A percentile compares a stretch with the other conserved stretches of the same genome.
Evolutionary conservation across 2,113 vertebrate genomes (phyloP).

Genomic region (Parotia lawesii): DNA sequence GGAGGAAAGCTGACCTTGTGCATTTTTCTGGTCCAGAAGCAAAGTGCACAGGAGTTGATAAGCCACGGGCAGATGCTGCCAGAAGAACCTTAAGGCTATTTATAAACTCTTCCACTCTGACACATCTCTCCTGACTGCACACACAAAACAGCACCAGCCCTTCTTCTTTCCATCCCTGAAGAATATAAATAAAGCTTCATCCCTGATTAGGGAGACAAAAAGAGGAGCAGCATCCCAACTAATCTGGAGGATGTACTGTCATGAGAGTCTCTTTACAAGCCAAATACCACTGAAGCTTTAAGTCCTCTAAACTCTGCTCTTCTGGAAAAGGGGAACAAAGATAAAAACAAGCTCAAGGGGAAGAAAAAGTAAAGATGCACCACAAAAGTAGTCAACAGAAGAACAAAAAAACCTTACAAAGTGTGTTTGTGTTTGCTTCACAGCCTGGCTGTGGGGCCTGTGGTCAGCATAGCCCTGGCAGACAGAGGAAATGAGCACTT

Average conservation of each 20-base stretch:
- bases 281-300: neutral
- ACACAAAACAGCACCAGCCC: neutral
- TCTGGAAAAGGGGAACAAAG: neutral
- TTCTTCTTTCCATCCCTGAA: neutral
- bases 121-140: neutral
- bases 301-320: neutral
- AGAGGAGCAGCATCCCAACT: slow-evolving; percentile 6
- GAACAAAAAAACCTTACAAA: neutral
- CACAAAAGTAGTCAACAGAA: neutral
- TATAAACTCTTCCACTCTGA: neutral
- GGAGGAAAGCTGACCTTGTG: neutral
- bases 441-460: neutral
- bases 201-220: slow-evolving; percentile 10
- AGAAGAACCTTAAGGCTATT: slow-evolving; percentile 1
- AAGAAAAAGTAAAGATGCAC: neutral
- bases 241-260: neutral
- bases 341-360: neutral
- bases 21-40: slow-evolving; percentile 2
- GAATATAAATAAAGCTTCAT: slow-evolving; percentile 31
- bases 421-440: neutral
- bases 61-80: neutral
- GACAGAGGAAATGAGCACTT: slow-evolving; percentile 29
- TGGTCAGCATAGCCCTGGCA: neutral
- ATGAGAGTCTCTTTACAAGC: neutral
- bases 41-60: neutral